phyloP scores from a whole-genome alignment of 1,140 invertebrate species.

The Drosophila albomicans region DNA sequence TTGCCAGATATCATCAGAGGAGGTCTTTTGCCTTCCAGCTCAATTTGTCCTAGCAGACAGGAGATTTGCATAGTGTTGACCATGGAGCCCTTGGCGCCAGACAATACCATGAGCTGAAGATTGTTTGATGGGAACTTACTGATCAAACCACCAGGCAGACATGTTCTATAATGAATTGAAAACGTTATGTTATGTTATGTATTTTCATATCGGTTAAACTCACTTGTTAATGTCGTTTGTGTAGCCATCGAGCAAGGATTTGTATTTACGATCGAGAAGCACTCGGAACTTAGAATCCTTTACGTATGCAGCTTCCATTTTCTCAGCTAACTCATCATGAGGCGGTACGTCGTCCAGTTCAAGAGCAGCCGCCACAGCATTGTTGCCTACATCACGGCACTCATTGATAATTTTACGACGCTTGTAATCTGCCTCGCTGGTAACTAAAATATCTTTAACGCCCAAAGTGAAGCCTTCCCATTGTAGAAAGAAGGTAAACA shows the following conservation, averaged over 20 bases:
- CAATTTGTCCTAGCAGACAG: conserved; percentile 98
- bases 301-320: conserved; percentile 90
- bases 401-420: conserved; percentile 90
- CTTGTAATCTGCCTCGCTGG: conserved; percentile 89
- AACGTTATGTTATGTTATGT: no score
- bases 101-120: conserved; percentile 98
- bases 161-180: conserved; percentile 85
- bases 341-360: conserved; percentile 86
- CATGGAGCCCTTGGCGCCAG: conserved; percentile 98
- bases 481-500: conserved; percentile 97
- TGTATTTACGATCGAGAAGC: conserved; percentile 94
- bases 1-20: conserved; percentile 96
- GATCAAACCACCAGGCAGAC: conserved; percentile 92
- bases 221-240: conserved; percentile 96
- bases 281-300: conserved; percentile 91
- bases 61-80: conserved; percentile 99
- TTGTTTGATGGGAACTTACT: conserved; percentile 97
- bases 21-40: conserved; percentile 98
- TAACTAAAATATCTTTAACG: conserved; percentile 96
- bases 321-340: conserved; percentile 87
- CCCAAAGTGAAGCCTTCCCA: conserved; percentile 97
- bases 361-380: conserved; percentile 90
- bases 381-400: conserved; percentile 86
- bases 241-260: conserved; percentile 91
- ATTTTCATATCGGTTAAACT: conserved; percentile 14